Percentiles rank a stretch among this genome's conserved stretches.
Evolutionary conservation across 2,888 invertebrate genomes (phyloP).

Genomic region (Erpobdella octoculata): DNA sequence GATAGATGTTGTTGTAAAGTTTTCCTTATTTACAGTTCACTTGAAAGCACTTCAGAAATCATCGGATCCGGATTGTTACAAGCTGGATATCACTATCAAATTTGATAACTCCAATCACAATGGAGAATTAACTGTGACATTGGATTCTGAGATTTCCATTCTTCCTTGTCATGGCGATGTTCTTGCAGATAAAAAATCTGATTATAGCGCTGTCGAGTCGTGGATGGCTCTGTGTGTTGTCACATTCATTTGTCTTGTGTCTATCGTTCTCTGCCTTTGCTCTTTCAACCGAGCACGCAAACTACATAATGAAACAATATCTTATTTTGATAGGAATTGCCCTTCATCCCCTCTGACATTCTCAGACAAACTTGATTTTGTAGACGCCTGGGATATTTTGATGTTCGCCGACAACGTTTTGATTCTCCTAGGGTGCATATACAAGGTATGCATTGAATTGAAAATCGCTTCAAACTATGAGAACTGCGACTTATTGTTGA

Average conservation of each 20-base stretch:
- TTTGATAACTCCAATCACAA: conserved; percentile 89
- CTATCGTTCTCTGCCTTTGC: conserved; percentile 76
- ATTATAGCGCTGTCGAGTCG: conserved; percentile 30
- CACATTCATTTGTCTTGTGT: conserved; percentile 55
- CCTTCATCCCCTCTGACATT: conserved; percentile 63
- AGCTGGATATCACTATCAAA: conserved; percentile 66
- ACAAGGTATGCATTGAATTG: conserved; percentile 11
- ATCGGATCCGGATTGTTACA: conserved; percentile 83
- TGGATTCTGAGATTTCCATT: conserved; percentile 49
- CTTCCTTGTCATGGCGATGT: conserved; percentile 30
- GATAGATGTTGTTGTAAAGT: conserved; percentile 57
- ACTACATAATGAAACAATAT: conserved; percentile 61
- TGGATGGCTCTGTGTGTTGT: background rate
- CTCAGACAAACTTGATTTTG: conserved; percentile 77
- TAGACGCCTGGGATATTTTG: conserved; percentile 78
- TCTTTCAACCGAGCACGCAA: conserved; percentile 81
- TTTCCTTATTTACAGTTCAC: conserved; percentile 79
- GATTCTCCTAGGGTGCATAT: conserved; percentile 2
- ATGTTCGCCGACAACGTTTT: conserved; percentile 14
- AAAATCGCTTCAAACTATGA: conserved; percentile 64
- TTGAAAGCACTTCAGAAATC: conserved; percentile 78
- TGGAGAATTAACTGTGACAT: conserved; percentile 75
- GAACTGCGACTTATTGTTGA: conserved; percentile 83
- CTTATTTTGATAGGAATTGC: conserved; percentile 61
- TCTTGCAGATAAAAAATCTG: conserved; percentile 12